Conservation (phyloP, 1,140 invertebrate species). For the Phymorhynchus buccinoides region DNA sequence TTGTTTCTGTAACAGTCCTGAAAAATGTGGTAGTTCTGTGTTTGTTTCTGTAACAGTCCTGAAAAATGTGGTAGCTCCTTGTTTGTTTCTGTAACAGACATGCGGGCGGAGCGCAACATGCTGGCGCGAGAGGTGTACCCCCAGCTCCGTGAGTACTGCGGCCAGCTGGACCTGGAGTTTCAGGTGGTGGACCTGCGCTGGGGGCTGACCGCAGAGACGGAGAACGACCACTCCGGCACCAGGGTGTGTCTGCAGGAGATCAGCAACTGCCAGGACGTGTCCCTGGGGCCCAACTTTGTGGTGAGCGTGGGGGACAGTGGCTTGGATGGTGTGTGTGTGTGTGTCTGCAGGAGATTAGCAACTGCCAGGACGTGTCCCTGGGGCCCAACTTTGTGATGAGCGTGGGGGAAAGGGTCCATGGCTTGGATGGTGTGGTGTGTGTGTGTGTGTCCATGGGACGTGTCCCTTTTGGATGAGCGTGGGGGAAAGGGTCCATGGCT, state of each 20-base stretch:
- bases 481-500: too few species aligned
- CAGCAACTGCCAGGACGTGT: constrained; percentile 67
- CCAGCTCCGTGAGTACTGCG: constrained; percentile 60
- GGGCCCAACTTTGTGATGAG: constrained; percentile 73
- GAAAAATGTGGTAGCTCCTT: too few species aligned
- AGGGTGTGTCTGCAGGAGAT: constrained; percentile 69
- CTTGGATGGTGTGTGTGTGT: not conserved
- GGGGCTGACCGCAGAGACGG: constrained; percentile 68
- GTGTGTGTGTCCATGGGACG: constrained; percentile 30
- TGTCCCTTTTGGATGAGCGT: constrained; percentile 70
- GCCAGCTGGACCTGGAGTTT: constrained; percentile 62
- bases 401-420: too few species aligned
- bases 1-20: not conserved
- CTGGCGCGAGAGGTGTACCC: constrained; percentile 61
- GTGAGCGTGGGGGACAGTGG: constrained; percentile 56
- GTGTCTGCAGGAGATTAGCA: constrained; percentile 63
- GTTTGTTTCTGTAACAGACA: constrained; percentile 55
- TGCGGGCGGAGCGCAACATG: constrained; percentile 64
- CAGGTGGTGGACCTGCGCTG: constrained; percentile 72
- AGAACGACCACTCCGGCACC: constrained; percentile 65
- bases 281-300: constrained; percentile 72
- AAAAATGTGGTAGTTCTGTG: too few species aligned
- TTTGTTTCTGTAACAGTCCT: too few species aligned
- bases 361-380: constrained; percentile 69
- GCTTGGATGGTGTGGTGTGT: not conserved